These are phyloP conservation scores for Lacanobia wlatinum DNA, from an alignment of 2,888 invertebrate species.

Conservation along the genomic window DNA sequence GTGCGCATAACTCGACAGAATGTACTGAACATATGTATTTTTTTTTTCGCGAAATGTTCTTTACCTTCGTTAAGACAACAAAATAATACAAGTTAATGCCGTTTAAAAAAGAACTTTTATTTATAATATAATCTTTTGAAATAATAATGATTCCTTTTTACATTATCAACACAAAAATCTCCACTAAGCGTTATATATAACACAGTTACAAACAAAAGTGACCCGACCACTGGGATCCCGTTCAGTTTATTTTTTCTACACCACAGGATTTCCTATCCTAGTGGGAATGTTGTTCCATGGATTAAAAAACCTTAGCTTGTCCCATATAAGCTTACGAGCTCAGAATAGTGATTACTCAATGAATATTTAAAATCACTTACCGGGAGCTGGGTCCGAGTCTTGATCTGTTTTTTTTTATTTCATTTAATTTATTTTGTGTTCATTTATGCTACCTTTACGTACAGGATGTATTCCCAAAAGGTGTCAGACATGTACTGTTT, in stretches of 20 bases:
- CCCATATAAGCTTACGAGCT: conserved; percentile 38
- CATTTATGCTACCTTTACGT: not conserved
- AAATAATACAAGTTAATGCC: too few species aligned
- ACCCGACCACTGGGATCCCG: not conserved
- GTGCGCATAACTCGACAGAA: too few species aligned
- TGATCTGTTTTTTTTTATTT: conserved; percentile 44
- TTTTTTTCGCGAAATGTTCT: too few species aligned
- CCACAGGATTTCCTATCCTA: conserved; percentile 5
- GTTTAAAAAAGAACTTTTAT: too few species aligned
- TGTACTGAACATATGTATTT: too few species aligned
- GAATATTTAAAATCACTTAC: conserved; percentile 69
- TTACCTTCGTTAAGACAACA: too few species aligned
- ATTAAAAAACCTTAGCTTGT: conserved; percentile 49
- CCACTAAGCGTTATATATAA: not conserved
- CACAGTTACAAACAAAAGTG: not conserved
- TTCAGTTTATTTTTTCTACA: not conserved
- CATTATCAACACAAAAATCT: not conserved
- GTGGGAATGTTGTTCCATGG: conserved; percentile 44
- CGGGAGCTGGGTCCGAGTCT: conserved; percentile 16
- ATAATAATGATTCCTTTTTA: too few species aligned
- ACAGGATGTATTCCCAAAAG: conserved; percentile 2
- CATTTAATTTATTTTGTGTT: conserved; percentile 23
- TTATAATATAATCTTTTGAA: too few species aligned
- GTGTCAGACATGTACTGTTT: conserved; percentile 11
- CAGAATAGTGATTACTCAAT: conserved; percentile 61